Evolutionary conservation across 1,140 invertebrate genomes (phyloP).

Genomic region (Platyura marginata): DNA sequence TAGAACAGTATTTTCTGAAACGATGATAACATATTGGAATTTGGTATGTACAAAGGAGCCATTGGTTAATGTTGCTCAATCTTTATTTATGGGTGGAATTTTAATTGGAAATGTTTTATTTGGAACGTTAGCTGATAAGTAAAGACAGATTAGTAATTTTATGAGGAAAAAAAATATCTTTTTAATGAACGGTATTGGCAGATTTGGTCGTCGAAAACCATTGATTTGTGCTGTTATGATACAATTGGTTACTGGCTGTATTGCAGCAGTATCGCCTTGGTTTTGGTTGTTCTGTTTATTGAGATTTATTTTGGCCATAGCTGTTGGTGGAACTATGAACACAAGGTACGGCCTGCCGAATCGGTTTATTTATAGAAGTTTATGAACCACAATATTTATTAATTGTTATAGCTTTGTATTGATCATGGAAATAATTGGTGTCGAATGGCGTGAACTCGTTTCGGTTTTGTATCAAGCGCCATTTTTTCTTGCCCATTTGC

Average conservation of each 20-base stretch:
- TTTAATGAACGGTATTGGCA: slow-evolving; percentile 11
- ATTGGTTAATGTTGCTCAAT: slow-evolving; percentile 49
- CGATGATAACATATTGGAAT: slow-evolving; percentile 55
- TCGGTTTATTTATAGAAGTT: background rate
- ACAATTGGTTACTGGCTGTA: slow-evolving; percentile 28
- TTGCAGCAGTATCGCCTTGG: slow-evolving; percentile 32
- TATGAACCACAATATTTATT: background rate
- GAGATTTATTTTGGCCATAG: slow-evolving; percentile 33
- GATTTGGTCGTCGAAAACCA: slow-evolving; percentile 34
- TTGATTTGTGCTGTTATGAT: slow-evolving; percentile 30
- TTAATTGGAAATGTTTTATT: slow-evolving; percentile 37
- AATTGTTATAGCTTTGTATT: slow-evolving; percentile 43
- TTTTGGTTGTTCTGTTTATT: slow-evolving; percentile 33
- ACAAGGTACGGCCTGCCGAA: slow-evolving; percentile 17
- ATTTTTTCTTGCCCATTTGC: slow-evolving; percentile 44
- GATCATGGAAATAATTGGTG: slow-evolving; percentile 52
- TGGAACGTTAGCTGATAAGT: slow-evolving; percentile 56
- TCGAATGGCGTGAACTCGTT: slow-evolving; percentile 43
- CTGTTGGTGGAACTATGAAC: slow-evolving; percentile 36
- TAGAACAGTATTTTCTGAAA: slow-evolving; percentile 41
- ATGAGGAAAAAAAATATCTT: background rate
- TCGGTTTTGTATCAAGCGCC: slow-evolving; percentile 53
- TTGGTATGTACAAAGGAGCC: slow-evolving; percentile 43
- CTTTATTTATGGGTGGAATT: slow-evolving; percentile 56
- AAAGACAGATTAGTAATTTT: slow-evolving; percentile 14